A percentile compares a stretch with the other conserved stretches of the same genome.
phyloP scores from a whole-genome alignment of 1,140 invertebrate genomes.

The Scaptomyza hsui region DNA sequence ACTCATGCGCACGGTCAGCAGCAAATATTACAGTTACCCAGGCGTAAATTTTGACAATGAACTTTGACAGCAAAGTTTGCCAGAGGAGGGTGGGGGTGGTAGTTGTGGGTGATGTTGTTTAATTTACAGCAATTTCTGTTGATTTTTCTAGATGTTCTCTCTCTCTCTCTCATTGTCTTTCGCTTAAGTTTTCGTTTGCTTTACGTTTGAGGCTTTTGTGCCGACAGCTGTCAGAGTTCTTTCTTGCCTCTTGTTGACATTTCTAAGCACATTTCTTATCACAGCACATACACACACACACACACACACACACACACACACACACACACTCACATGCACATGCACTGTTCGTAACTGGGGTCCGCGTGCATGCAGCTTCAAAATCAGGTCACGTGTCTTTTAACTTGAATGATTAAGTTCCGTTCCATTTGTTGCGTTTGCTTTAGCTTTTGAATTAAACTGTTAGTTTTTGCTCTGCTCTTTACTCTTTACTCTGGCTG shows the following conservation, averaged over 20 bases:
- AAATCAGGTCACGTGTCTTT: constrained; percentile 74
- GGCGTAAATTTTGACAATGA: constrained; percentile 36
- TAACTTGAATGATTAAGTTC: constrained; percentile 51
- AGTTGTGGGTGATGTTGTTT: background rate
- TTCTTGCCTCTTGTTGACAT: constrained; percentile 12
- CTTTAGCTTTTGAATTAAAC: constrained; percentile 5
- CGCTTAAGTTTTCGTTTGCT: background rate
- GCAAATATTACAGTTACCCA: constrained; percentile 55
- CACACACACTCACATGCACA: constrained; percentile 3
- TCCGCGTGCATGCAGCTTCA: constrained; percentile 13
- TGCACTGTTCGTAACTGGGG: constrained; percentile 13
- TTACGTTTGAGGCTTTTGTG: background rate
- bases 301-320: constrained; percentile 40
- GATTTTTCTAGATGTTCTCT: constrained; percentile 1
- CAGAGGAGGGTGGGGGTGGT: background rate
- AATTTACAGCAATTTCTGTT: background rate
- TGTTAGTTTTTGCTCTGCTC: background rate
- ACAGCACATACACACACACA: constrained; percentile 21
- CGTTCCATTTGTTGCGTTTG: too few species aligned
- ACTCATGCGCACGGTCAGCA: constrained; percentile 52
- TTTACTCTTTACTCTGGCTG: background rate
- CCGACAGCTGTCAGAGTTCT: background rate
- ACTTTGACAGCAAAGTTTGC: constrained; percentile 12
- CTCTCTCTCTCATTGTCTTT: background rate
- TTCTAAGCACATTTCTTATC: constrained; percentile 33